phyloP scores from a whole-genome alignment of 2,113 vertebrate genomes.

The Patagioenas fasciata region DNA sequence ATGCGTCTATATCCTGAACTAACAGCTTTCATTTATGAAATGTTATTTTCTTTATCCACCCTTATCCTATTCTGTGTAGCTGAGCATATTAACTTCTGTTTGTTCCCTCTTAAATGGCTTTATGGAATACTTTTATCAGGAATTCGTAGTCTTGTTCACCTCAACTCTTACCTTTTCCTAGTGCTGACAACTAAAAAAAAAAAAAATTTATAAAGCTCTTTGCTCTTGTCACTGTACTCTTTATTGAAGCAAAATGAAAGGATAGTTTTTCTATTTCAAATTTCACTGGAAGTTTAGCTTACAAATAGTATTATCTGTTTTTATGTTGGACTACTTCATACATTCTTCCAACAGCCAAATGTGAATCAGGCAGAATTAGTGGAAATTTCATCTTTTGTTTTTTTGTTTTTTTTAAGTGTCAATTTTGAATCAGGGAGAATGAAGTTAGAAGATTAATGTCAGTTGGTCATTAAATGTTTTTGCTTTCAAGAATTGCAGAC shows the following conservation, averaged over 20 bases:
- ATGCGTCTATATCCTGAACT: background rate
- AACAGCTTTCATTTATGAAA: background rate
- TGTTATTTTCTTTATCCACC: background rate
- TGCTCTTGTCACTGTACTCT: background rate
- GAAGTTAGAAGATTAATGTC: background rate
- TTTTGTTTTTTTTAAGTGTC: background rate
- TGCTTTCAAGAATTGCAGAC: background rate
- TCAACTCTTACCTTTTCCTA: background rate
- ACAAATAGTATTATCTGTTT: background rate
- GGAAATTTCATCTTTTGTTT: background rate
- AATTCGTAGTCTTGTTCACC: background rate
- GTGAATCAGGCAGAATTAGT: background rate
- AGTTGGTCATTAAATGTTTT: background rate
- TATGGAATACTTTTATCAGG: background rate
- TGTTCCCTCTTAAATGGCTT: background rate
- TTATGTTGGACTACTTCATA: background rate
- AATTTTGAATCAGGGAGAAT: background rate
- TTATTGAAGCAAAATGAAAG: background rate
- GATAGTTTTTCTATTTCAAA: background rate
- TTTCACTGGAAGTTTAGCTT: background rate
- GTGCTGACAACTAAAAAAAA: background rate
- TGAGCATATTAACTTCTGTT: background rate
- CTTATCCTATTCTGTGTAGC: background rate
- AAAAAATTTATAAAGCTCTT: background rate
- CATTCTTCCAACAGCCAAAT: background rate